Evolutionary conservation across 2,888 invertebrate genomes (phyloP).

Genomic region (Eledone cirrhosa): DNA sequence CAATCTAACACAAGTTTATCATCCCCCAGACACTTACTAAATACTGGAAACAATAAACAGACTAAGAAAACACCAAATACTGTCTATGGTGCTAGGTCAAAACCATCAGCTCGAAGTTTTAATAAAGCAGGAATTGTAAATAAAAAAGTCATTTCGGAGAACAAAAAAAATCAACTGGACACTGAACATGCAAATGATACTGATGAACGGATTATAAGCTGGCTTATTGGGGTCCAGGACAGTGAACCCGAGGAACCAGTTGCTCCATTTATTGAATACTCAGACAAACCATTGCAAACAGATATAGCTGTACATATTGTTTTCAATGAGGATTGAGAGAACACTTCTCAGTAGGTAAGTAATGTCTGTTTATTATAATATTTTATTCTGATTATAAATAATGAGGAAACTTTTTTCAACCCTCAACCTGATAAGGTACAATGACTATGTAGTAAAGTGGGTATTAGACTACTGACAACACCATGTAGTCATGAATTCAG

Average conservation of each 20-base stretch:
- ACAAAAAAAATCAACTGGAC: conserved; percentile 4
- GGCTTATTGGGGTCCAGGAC: conserved; percentile 40
- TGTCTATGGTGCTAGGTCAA: too few species aligned
- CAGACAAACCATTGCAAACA: conserved; percentile 46
- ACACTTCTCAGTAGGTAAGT: background rate
- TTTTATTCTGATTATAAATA: too few species aligned
- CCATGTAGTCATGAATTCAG: too few species aligned
- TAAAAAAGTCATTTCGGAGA: background rate
- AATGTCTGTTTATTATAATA: background rate
- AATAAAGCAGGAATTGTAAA: background rate
- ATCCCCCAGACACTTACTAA: too few species aligned
- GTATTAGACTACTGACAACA: too few species aligned
- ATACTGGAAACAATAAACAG: too few species aligned
- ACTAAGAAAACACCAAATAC: too few species aligned
- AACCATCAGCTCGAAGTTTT: too few species aligned
- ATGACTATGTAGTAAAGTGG: too few species aligned
- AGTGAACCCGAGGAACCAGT: conserved; percentile 36
- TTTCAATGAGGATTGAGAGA: conserved; percentile 40
- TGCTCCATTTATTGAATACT: conserved; percentile 40
- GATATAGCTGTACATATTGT: conserved; percentile 53
- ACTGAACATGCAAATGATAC: conserved; percentile 33
- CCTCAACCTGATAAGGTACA: too few species aligned
- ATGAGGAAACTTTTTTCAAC: too few species aligned
- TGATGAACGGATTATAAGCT: conserved; percentile 35
- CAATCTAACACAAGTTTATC: too few species aligned